These are phyloP conservation scores for Ooceraea biroi DNA, from an alignment of 1,140 invertebrate species.

Conservation along the genomic window DNA sequence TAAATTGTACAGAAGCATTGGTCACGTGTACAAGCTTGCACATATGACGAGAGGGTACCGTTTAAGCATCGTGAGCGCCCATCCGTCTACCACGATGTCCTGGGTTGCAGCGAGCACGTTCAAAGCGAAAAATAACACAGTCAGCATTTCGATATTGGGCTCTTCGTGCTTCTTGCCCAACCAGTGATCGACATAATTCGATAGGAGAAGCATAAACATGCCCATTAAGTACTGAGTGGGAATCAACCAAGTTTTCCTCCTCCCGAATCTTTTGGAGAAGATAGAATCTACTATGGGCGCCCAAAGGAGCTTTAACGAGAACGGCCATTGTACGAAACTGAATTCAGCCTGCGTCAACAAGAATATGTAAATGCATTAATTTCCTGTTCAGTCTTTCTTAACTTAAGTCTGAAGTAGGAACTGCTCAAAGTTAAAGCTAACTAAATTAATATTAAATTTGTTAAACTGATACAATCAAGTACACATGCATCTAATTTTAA, in stretches of 20 bases:
- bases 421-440: too few species aligned
- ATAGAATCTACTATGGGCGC: slow-evolving; percentile 98
- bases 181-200: slow-evolving; percentile 91
- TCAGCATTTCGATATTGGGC: slow-evolving; percentile 94
- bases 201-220: slow-evolving; percentile 94
- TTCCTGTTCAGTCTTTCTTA: too few species aligned
- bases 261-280: slow-evolving; percentile 93
- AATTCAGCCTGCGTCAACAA: slow-evolving; percentile 94
- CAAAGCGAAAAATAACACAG: slow-evolving; percentile 95
- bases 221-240: slow-evolving; percentile 96
- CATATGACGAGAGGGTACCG: slow-evolving; percentile 85
- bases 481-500: too few species aligned
- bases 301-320: slow-evolving; percentile 98
- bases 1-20: neutral
- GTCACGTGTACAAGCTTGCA: neutral
- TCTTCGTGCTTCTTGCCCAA: slow-evolving; percentile 88
- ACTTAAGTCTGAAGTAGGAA: neutral
- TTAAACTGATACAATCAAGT: too few species aligned
- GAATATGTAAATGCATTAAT: neutral
- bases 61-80: slow-evolving; percentile 99
- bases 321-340: slow-evolving; percentile 99
- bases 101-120: slow-evolving; percentile 99
- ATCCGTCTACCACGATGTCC: slow-evolving; percentile 99
- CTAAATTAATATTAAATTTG: too few species aligned
- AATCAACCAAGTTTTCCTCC: slow-evolving; percentile 99